Evolutionary conservation across 2,888 invertebrate species (phyloP).

Genomic region (Ophion costatus): DNA sequence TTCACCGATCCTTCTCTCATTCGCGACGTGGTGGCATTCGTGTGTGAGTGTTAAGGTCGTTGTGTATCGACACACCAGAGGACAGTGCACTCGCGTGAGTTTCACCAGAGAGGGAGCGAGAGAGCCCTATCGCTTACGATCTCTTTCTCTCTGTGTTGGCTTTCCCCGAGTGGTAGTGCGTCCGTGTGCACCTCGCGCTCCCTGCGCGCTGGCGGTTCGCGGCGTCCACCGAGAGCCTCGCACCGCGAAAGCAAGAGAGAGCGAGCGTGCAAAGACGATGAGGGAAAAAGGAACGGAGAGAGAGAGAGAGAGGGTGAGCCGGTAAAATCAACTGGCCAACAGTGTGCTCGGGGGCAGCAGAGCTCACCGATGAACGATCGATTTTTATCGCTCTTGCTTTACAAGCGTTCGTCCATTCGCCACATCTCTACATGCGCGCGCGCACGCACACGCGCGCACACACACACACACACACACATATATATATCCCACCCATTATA

Average conservation of each 20-base stretch:
- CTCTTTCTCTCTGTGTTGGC: constrained; percentile 39
- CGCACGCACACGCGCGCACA: too few species aligned
- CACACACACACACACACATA: too few species aligned
- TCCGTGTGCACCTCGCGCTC: constrained; percentile 18
- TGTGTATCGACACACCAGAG: constrained; percentile 70
- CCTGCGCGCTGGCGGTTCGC: constrained; percentile 33
- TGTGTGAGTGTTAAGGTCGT: constrained; percentile 74
- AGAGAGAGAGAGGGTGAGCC: constrained; percentile 33
- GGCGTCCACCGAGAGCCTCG: constrained; percentile 45
- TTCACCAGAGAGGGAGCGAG: constrained; percentile 15
- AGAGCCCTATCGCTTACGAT: constrained; percentile 59
- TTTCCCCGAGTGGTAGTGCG: not conserved
- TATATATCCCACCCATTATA: too few species aligned
- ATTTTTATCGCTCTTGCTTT: constrained; percentile 65
- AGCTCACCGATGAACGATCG: constrained; percentile 63
- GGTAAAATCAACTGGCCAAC: constrained; percentile 62
- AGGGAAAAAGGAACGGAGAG: not conserved
- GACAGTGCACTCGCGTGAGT: constrained; percentile 71
- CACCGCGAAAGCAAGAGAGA: constrained; percentile 63
- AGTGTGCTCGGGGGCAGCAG: constrained; percentile 45
- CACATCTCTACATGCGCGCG: constrained; percentile 19
- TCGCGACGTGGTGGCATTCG: constrained; percentile 8
- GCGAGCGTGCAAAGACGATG: constrained; percentile 38
- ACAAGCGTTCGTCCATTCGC: constrained; percentile 55
- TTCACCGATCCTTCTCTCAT: constrained; percentile 32